phyloP scores from a whole-genome alignment of 2,888 invertebrate genomes.

The Margaritifera margaritifera region DNA sequence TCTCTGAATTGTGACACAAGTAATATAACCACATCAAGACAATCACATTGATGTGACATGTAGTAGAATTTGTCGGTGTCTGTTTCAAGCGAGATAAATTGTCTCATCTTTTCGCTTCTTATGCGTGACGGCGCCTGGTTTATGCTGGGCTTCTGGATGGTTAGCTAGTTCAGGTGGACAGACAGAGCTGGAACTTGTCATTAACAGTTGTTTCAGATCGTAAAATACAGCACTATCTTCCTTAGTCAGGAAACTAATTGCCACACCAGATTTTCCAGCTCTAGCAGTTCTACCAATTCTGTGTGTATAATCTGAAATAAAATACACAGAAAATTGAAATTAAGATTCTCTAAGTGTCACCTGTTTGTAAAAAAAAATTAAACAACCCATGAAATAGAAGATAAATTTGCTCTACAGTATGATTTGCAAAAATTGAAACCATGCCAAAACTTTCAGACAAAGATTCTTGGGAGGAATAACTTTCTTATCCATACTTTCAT shows the following conservation, averaged over 20 bases:
- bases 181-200: conserved; percentile 91
- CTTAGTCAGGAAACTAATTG: conserved; percentile 96
- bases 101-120: conserved; percentile 80
- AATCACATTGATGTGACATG: too few relatives aligned
- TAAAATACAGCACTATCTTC: conserved; percentile 96
- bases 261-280: conserved; percentile 97
- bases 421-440: too few relatives aligned
- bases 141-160: conserved; percentile 98
- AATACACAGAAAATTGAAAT: conserved; percentile 5
- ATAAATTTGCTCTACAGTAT: too few relatives aligned
- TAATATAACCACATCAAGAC: too few relatives aligned
- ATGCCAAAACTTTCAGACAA: too few relatives aligned
- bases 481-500: too few relatives aligned
- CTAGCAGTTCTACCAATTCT: conserved; percentile 99
- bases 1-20: too few relatives aligned
- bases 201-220: conserved; percentile 91
- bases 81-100: conserved; percentile 42
- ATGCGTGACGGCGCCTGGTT: conserved; percentile 91
- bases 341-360: too few relatives aligned
- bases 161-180: conserved; percentile 98
- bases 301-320: conserved; percentile 80
- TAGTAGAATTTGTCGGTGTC: not conserved
- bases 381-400: too few relatives aligned
- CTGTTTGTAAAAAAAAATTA: too few relatives aligned
- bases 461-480: too few relatives aligned